Evolutionary conservation across 2,797 vertebrate genomes (phyloP).

Genomic region (Sebastes diaconus): DNA sequence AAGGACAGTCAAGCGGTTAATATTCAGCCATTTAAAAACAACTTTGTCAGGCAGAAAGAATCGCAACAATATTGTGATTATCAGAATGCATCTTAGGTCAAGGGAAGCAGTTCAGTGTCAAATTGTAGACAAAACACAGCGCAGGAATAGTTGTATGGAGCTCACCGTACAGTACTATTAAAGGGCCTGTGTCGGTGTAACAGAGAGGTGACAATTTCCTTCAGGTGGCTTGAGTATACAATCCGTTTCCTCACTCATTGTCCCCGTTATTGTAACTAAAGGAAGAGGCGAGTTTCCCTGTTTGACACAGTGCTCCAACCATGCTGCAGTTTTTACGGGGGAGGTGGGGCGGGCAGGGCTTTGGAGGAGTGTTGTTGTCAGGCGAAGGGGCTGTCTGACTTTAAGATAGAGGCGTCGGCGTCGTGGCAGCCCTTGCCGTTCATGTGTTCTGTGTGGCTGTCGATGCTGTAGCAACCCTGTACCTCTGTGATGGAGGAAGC

Average conservation of each 20-base stretch:
- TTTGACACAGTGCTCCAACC: constrained; percentile 14
- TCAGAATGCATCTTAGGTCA: constrained; percentile 31
- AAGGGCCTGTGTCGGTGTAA: constrained; percentile 75
- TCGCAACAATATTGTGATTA: neutral
- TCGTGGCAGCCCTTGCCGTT: constrained; percentile 91
- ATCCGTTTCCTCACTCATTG: neutral
- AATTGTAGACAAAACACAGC: constrained; percentile 53
- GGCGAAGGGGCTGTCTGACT: constrained; percentile 86
- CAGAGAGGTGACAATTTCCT: constrained; percentile 72
- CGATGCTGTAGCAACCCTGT: constrained; percentile 87
- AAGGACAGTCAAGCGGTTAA: constrained; percentile 15
- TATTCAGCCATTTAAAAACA: constrained; percentile 21
- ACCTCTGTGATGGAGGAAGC: constrained; percentile 88
- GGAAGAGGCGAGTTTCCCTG: neutral
- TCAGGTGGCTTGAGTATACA: constrained; percentile 31
- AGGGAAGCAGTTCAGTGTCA: constrained; percentile 43
- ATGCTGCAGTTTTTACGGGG: constrained; percentile 17
- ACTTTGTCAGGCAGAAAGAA: constrained; percentile 23
- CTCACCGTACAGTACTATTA: constrained; percentile 69
- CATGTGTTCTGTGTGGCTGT: constrained; percentile 86
- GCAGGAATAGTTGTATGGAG: constrained; percentile 66
- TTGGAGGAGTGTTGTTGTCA: constrained; percentile 65
- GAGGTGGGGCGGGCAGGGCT: neutral
- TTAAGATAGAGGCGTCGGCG: constrained; percentile 81
- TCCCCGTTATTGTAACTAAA: neutral